phyloP scores from a whole-genome alignment of 2,113 vertebrate genomes.

The Istiophorus platypterus region DNA sequence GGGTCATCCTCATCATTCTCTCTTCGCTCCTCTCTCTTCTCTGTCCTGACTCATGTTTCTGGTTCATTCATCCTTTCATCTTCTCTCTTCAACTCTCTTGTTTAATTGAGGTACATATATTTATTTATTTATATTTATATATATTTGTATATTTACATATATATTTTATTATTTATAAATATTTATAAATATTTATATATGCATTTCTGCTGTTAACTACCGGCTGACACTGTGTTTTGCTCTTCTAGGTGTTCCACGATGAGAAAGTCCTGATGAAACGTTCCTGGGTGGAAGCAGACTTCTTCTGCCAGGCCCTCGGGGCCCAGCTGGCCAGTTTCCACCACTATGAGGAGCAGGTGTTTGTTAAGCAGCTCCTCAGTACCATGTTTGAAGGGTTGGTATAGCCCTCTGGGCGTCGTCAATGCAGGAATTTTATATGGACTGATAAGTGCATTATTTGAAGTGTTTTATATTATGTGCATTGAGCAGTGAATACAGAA shows the following conservation, averaged over 20 bases:
- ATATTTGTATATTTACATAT: too few relatives aligned
- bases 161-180: too few relatives aligned
- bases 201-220: slow-evolving; percentile 1
- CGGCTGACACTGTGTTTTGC: slow-evolving; percentile 34
- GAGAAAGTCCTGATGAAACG: slow-evolving; percentile 95
- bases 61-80: background rate
- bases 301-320: slow-evolving; percentile 92
- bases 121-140: too few relatives aligned
- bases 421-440: slow-evolving; percentile 28
- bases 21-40: background rate
- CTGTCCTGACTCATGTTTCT: background rate
- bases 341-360: slow-evolving; percentile 91
- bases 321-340: slow-evolving; percentile 94
- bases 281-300: slow-evolving; percentile 93
- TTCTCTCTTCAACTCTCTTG: background rate
- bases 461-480: slow-evolving; percentile 14
- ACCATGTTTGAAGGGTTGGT: slow-evolving; percentile 92
- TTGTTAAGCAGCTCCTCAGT: slow-evolving; percentile 89
- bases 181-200: too few relatives aligned
- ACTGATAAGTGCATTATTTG: background rate
- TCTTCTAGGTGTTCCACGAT: slow-evolving; percentile 91
- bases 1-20: background rate
- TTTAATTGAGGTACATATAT: background rate
- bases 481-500: background rate
- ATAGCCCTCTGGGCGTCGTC: slow-evolving; percentile 43